Evolutionary conservation across 92 coral and sea anemone genomes (phyloP).

Genomic region (Porites evermanni): DNA sequence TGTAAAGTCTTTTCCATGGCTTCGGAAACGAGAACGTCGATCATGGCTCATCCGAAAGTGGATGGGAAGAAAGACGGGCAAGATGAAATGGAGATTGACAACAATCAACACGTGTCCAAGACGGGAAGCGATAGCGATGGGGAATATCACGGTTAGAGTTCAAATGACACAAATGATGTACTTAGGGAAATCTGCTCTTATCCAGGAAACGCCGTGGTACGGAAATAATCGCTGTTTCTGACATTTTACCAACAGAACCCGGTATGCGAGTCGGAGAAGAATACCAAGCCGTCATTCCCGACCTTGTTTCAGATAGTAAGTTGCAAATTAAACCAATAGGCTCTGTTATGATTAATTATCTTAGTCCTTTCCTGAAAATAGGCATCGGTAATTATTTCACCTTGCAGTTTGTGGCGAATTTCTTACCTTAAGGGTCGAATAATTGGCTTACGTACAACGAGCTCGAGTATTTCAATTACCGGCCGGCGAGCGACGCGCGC

Average conservation of each 20-base stretch:
- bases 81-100: slow-evolving; percentile 70
- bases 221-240: slow-evolving; percentile 1
- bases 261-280: slow-evolving; percentile 99
- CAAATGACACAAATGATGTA: slow-evolving; percentile 25
- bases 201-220: slow-evolving; percentile 7
- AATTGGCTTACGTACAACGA: too few relatives aligned
- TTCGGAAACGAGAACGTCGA: slow-evolving; percentile 83
- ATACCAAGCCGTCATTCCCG: slow-evolving; percentile 93
- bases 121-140: slow-evolving; percentile 93
- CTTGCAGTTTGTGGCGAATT: not conserved
- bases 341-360: not conserved
- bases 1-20: slow-evolving; percentile 62
- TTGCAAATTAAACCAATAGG: not conserved
- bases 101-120: slow-evolving; percentile 89
- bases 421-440: not conserved
- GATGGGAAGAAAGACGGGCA: slow-evolving; percentile 94
- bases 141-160: slow-evolving; percentile 90
- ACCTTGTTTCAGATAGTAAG: slow-evolving; percentile 80
- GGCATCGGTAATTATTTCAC: not conserved
- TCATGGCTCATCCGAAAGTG: slow-evolving; percentile 86
- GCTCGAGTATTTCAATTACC: not conserved
- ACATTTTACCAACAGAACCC: slow-evolving; percentile 79
- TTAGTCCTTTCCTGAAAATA: not conserved
- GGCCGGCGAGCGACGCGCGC: not conserved
- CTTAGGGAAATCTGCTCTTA: slow-evolving; percentile 29